phyloP scores from a whole-genome alignment of 2,113 vertebrate genomes.

The Dipodomys ordii region DNA sequence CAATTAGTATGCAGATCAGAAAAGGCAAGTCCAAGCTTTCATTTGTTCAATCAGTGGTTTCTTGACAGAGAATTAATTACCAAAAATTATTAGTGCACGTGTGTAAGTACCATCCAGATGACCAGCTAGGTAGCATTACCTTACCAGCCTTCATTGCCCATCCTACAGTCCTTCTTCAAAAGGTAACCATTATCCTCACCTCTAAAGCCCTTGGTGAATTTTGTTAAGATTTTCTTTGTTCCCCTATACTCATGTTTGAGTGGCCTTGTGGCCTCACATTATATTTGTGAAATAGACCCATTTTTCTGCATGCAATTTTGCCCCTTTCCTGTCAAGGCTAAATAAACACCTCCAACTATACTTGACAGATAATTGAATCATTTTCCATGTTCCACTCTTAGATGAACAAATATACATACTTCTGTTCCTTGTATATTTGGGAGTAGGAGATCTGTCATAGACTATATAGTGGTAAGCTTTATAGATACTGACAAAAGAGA shows the following conservation, averaged over 20 bases:
- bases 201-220: neutral
- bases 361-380: neutral
- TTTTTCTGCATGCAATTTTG: neutral
- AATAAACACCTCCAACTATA: neutral
- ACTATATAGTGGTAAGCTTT: neutral
- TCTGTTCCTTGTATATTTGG: neutral
- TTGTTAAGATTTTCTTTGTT: neutral
- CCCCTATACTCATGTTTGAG: neutral
- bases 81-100: neutral
- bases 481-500: neutral
- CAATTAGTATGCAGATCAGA: neutral
- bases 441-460: neutral
- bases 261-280: neutral
- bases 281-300: neutral
- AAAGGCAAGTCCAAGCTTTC: neutral
- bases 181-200: neutral
- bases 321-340: neutral
- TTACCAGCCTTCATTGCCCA: neutral
- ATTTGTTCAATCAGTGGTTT: neutral
- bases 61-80: neutral
- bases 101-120: neutral
- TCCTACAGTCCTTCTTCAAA: neutral
- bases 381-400: neutral
- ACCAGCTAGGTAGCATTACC: neutral
- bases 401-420: neutral